These are phyloP conservation scores for Druon quercuslanigerum DNA, from an alignment of 1,140 invertebrate genomes.

Conservation along the genomic window DNA sequence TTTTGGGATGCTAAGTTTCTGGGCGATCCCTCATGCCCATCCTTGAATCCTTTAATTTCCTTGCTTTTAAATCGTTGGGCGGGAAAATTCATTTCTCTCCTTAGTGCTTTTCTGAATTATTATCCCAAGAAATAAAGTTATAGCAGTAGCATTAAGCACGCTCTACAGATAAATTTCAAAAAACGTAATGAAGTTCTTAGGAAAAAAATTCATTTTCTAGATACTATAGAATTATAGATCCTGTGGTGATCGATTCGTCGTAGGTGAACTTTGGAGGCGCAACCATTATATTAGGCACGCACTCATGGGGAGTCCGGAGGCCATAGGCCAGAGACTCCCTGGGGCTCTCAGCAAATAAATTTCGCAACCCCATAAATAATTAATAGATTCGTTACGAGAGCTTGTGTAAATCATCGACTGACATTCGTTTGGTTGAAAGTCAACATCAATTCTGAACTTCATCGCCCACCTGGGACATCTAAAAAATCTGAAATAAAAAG, in stretches of 20 bases:
- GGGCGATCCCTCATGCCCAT: no score
- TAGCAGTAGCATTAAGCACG: slow-evolving; percentile 22
- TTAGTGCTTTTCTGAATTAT: no score
- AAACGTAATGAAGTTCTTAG: no score
- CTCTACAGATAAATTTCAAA: slow-evolving; percentile 27
- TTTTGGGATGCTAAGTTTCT: no score
- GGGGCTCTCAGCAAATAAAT: slow-evolving; percentile 60
- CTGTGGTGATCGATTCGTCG: not conserved
- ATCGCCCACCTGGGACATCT: not conserved
- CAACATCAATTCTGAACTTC: not conserved
- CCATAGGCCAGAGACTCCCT: slow-evolving; percentile 45
- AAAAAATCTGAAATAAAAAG: no score
- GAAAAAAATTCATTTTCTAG: slow-evolving; percentile 41
- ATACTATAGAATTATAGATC: slow-evolving; percentile 9
- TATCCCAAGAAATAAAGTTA: no score
- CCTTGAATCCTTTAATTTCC: no score
- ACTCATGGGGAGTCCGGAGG: slow-evolving; percentile 38
- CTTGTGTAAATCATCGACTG: slow-evolving; percentile 62
- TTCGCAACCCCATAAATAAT: slow-evolving; percentile 68
- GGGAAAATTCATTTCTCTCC: no score
- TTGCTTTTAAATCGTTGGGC: no score
- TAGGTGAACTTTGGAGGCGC: no score
- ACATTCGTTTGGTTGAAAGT: not conserved
- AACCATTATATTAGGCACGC: slow-evolving; percentile 51
- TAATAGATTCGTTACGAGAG: slow-evolving; percentile 68